Percentiles rank a stretch among this genome's conserved stretches.
phyloP scores from a whole-genome alignment of 2,113 vertebrate species.

The Callithrix jacchus region DNA sequence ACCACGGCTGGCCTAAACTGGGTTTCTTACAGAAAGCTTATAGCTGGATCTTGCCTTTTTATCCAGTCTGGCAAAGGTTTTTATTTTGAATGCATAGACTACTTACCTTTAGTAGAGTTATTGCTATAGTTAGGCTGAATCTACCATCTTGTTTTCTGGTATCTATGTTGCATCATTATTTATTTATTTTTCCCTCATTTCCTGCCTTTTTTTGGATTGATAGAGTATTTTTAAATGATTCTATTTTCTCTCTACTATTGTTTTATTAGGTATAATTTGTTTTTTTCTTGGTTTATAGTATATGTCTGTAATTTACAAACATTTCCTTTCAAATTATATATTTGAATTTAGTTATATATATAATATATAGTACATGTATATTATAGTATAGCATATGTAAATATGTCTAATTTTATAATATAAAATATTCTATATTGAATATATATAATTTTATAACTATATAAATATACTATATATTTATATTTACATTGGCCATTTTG shows the following conservation, averaged over 20 bases:
- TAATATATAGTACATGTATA: background rate
- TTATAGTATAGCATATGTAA: background rate
- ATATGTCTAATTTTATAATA: too few species aligned
- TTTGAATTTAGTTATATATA: background rate
- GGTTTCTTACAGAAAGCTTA: too few species aligned
- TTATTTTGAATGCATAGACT: background rate
- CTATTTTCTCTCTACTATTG: background rate
- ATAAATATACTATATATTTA: too few species aligned
- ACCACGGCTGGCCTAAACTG: background rate
- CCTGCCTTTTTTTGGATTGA: background rate
- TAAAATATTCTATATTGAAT: too few species aligned
- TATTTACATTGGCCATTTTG: too few species aligned
- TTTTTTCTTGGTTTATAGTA: background rate
- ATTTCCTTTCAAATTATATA: background rate
- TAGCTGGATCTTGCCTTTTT: background rate
- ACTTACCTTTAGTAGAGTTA: background rate
- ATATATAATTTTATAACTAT: too few species aligned
- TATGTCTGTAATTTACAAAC: background rate
- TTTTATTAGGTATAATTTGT: background rate
- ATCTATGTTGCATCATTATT: background rate
- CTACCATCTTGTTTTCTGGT: background rate
- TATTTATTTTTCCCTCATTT: background rate
- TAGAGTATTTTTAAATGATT: background rate
- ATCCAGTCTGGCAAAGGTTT: background rate
- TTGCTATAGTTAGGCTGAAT: background rate